These are phyloP conservation scores for Ellobius talpinus DNA, from an alignment of 2,113 vertebrate genomes.

Conservation along the genomic window DNA sequence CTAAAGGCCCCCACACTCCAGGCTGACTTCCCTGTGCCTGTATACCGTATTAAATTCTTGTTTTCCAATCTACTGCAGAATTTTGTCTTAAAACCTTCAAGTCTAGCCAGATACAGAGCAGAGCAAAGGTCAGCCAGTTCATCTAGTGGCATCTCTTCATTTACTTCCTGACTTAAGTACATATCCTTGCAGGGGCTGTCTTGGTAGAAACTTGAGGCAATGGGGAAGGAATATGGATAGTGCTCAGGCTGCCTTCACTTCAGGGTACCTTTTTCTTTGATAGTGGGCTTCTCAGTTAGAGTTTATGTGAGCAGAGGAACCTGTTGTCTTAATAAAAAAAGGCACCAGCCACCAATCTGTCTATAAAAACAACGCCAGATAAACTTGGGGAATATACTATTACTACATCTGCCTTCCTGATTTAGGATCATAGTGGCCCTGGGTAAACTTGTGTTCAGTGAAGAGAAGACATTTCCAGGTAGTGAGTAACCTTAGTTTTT, in stretches of 20 bases:
- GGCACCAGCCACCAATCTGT: not conserved
- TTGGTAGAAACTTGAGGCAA: not conserved
- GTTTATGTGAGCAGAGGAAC: constrained; percentile 37
- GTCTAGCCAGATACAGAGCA: not conserved
- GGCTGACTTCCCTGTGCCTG: not conserved
- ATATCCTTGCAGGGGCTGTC: not conserved
- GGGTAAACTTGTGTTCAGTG: not conserved
- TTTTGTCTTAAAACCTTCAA: not conserved
- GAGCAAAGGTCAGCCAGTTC: not conserved
- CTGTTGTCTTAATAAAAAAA: not conserved
- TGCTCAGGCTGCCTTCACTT: not conserved
- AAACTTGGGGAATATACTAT: not conserved
- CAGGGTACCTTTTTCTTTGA: not conserved
- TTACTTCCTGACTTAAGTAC: not conserved
- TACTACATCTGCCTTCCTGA: not conserved
- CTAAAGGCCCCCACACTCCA: not conserved
- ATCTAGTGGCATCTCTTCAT: not conserved
- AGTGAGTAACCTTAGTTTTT: not conserved
- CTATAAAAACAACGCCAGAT: constrained; percentile 26
- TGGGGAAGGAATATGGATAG: not conserved
- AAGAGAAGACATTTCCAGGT: constrained; percentile 1
- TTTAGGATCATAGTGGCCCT: not conserved
- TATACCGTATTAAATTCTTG: not conserved
- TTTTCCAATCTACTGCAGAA: not conserved
- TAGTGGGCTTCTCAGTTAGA: constrained; percentile 29